These are phyloP conservation scores for Papilio machaon DNA, from an alignment of 1,140 invertebrate genomes.

Conservation along the genomic window DNA sequence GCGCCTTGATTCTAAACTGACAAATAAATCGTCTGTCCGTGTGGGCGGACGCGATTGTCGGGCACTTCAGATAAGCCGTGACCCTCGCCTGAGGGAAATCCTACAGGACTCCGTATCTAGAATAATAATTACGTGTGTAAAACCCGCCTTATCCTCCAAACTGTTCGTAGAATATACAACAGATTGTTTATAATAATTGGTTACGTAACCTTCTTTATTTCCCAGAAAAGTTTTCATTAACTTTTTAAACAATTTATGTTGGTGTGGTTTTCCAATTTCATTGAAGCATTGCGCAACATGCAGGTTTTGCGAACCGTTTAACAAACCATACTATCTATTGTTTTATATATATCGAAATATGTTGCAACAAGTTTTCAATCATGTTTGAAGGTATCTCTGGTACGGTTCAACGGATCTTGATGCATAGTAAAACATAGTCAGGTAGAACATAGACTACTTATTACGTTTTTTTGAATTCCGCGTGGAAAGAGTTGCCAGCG, in stretches of 20 bases:
- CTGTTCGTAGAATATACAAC: neutral
- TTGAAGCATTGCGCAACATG: neutral
- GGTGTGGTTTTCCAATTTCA: neutral
- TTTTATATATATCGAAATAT: too few species aligned
- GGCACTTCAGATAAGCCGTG: constrained; percentile 54
- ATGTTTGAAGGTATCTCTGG: too few species aligned
- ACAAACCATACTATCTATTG: neutral
- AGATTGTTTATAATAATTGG: neutral
- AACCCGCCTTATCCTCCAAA: constrained; percentile 38
- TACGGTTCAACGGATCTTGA: too few species aligned
- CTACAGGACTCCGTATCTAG: constrained; percentile 41
- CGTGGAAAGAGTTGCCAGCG: too few species aligned
- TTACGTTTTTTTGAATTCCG: too few species aligned
- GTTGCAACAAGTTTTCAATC: too few species aligned
- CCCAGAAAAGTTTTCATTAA: neutral
- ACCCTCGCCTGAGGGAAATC: constrained; percentile 47
- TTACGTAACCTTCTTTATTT: constrained; percentile 12
- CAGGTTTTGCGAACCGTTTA: neutral
- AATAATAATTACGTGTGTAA: constrained; percentile 43
- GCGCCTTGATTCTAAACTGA: constrained; percentile 24
- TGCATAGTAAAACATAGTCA: too few species aligned
- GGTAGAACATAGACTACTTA: too few species aligned
- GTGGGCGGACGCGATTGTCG: constrained; percentile 59
- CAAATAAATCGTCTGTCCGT: constrained; percentile 58
- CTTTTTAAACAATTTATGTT: neutral